Percentiles rank a stretch among this genome's conserved stretches.
These are phyloP conservation scores for Drosophila lacteicornis DNA, from an alignment of 1,140 invertebrate genomes.

Conservation along the genomic window DNA sequence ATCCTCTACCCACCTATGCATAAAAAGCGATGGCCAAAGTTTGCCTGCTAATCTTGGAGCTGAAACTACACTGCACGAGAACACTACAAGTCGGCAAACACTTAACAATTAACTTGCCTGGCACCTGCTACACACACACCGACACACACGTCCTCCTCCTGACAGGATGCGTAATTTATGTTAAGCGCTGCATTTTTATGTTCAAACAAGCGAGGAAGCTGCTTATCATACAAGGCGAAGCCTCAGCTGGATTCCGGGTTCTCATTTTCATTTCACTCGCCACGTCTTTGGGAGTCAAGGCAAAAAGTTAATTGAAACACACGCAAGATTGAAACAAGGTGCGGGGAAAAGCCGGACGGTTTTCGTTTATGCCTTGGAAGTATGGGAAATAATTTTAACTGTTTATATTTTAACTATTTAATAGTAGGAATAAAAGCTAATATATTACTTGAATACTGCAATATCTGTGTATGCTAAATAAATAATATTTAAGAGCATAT, in stretches of 20 bases:
- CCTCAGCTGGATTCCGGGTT: conserved; percentile 43
- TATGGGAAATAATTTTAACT: background rate
- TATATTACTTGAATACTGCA: no score
- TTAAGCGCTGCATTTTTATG: conserved; percentile 81
- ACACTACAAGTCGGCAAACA: conserved; percentile 67
- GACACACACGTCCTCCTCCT: conserved; percentile 33
- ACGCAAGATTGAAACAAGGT: conserved; percentile 67
- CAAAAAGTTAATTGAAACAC: conserved; percentile 83
- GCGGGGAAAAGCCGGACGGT: conserved; percentile 19
- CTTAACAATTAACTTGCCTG: conserved; percentile 80
- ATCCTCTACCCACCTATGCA: conserved; percentile 34
- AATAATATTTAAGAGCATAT: background rate
- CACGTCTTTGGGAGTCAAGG: conserved; percentile 62
- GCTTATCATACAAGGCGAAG: conserved; percentile 66
- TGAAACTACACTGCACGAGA: conserved; percentile 42
- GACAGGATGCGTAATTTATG: conserved; percentile 80
- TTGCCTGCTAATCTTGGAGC: conserved; percentile 70
- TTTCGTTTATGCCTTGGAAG: conserved; percentile 33
- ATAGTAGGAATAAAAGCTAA: no score
- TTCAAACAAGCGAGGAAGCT: conserved; percentile 81
- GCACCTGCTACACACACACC: conserved; percentile 49
- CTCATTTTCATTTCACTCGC: conserved; percentile 54
- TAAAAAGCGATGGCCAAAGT: conserved; percentile 66
- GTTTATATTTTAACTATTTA: background rate
- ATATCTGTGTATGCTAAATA: background rate